Base-by-base conservation (phyloP, 2,113 vertebrate species). In the Actenoides hombroni region DNA sequence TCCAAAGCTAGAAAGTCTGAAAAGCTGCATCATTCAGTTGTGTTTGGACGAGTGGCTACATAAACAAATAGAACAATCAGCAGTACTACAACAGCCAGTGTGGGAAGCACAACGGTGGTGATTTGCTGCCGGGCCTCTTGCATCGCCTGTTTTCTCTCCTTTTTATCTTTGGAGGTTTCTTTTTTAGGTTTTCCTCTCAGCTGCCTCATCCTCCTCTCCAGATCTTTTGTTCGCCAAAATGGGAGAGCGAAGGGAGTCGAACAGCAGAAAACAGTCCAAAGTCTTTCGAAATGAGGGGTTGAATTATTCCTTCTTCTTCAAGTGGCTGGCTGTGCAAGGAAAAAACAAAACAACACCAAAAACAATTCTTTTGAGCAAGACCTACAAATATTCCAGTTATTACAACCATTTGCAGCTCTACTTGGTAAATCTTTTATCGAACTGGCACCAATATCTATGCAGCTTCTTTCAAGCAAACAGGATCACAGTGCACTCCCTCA, bases 181-280 rank as follows among this genome's bases (percentile, higher is more conserved):
- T 99, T 99, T 97, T 99, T 99, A 71, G 99, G 98, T 96, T 99
- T 99, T 74, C 99, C 99, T 97, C 99, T 99, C 76, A 99, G 98
- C 97, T 99, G 99, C 97, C 99, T 98, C 99, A 99, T 99, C 96
- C 82, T 98, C 83, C 81, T 67, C 73, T 79, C 39, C 1, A 13
- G 86, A 60, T 28, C 48, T 76, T 75, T 35, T 35, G n/a, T 74
- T 75, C 13, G 9, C 18, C 5, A 8, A n/a, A 82, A 49, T 4
- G 5, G 48, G 19, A 24, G 49, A 51, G 28, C 3, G 8, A 85
- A 63, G 29, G 37, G 60, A 92, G 40, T 8, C 10, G 42, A 51
- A 64, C 35, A 48, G 68, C 33, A 57, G 70, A 11, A 69, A 57
- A 70, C 0, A 33, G 63, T 37, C 49, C 49, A 21, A 60, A 31